Base-by-base conservation (phyloP, 1,140 invertebrate genomes). In the Anagrus nilaparvatae region DNA sequence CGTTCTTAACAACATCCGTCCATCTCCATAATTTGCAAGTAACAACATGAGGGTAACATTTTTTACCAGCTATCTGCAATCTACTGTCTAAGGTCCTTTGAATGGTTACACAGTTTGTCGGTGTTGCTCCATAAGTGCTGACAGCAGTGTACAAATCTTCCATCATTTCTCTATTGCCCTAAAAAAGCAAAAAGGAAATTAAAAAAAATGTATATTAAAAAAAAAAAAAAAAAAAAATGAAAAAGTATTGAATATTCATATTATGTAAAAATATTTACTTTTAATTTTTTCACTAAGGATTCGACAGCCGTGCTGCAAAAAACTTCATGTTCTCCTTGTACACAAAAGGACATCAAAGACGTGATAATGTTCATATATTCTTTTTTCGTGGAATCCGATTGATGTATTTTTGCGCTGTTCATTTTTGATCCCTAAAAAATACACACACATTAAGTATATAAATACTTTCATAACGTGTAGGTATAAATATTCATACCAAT, bases 1-100 rank as follows among this genome's bases (percentile, higher is more conserved):
- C 96, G 69, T 98, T 99, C 67, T 98, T 99, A 65, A 97, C 94
- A 18, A 98, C 71, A 69, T 99, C 96, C 1, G 94, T 93, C 94
- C 94, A 99, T 51, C 96, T 78, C 93, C 95, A 99, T 49, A 98
- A 96, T 23, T 89, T 72, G 5, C 94, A 91, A 63, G 98, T 99
- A 37, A 99, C 97, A 1, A 99, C 95, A 68, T 99, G 96, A 10
- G 96, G 96, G 62, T 99, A 99, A 16, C 95, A 95, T 71, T 98
- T 99, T 31, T 92, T 74, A 18, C 95, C 95, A 23, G 94, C 94
- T 40, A 98, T 93, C 78, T 99, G 96, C 52, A 99, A 70, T 51
- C 96, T 69, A 1, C 96, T 95, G 74, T 99, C 96, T 17, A 99
- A 69, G 8, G 96, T 99, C 50, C 96, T 75, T 58, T 96, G 94